Conservation (phyloP, 2,113 vertebrate species). For the Oreochromis spilurus region DNA sequence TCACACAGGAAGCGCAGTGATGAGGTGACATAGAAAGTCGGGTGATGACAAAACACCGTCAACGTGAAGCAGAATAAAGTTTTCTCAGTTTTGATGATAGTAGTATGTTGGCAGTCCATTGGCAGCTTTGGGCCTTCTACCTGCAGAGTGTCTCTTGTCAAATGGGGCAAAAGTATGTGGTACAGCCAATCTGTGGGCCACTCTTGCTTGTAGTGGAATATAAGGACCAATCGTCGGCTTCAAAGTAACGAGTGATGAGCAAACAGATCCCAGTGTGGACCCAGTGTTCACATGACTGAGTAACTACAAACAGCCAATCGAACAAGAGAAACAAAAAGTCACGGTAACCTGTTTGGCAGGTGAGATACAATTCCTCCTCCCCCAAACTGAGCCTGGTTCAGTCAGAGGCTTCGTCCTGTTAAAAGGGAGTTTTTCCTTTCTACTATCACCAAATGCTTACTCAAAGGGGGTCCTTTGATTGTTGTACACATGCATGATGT, state of each 20-base stretch:
- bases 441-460: background rate
- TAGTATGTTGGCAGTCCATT: background rate
- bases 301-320: background rate
- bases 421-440: background rate
- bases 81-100: background rate
- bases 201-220: background rate
- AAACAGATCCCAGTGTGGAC: fast-evolving
- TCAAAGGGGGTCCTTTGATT: background rate
- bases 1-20: background rate
- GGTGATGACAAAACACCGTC: background rate
- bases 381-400: fast-evolving
- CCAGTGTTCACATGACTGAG: background rate
- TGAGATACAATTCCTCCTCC: fast-evolving
- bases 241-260: fast-evolving
- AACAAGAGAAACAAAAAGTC: background rate
- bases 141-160: background rate
- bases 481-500: fast-evolving
- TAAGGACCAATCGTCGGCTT: background rate
- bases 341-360: background rate
- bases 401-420: background rate
- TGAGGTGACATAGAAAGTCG: background rate
- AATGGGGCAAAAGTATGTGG: background rate
- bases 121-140: background rate
- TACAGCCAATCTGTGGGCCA: background rate
- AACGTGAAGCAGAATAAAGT: fast-evolving